phyloP scores from a whole-genome alignment of 2,797 vertebrate species.

The Enteromius trimaculatus region DNA sequence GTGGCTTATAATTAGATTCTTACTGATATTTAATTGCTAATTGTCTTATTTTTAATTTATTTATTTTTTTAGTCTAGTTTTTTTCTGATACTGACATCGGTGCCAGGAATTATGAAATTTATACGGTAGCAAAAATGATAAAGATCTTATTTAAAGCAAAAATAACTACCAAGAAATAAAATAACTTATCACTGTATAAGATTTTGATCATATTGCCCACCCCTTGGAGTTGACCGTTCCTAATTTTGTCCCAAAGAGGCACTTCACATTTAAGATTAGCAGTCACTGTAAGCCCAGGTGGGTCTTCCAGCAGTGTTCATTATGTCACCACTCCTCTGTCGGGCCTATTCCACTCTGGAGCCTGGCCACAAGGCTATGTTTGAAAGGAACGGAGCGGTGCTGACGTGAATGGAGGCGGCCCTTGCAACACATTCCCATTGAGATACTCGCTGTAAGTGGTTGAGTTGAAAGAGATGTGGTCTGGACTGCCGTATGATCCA shows the following conservation, averaged over 20 bases:
- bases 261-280: background rate
- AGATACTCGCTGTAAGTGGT: slow-evolving; percentile 31
- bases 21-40: too few relatives aligned
- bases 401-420: background rate
- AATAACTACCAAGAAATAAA: too few relatives aligned
- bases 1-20: too few relatives aligned
- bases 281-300: background rate
- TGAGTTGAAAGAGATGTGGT: slow-evolving; percentile 39
- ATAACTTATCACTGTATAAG: background rate
- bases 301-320: slow-evolving; percentile 5
- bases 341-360: background rate
- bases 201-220: slow-evolving; percentile 3
- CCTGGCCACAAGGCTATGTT: background rate
- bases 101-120: too few relatives aligned
- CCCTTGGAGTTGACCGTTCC: background rate
- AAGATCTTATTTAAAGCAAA: too few relatives aligned
- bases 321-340: background rate
- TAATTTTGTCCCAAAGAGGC: background rate
- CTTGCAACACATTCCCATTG: slow-evolving; percentile 32
- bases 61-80: too few relatives aligned
- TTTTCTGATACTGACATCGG: background rate
- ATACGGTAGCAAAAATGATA: too few relatives aligned
- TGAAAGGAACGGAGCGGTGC: background rate
- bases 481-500: slow-evolving; percentile 35
- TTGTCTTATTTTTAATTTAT: too few relatives aligned